phyloP scores from a whole-genome alignment of 2,888 invertebrate genomes.

The Leptogaster cylindrica region DNA sequence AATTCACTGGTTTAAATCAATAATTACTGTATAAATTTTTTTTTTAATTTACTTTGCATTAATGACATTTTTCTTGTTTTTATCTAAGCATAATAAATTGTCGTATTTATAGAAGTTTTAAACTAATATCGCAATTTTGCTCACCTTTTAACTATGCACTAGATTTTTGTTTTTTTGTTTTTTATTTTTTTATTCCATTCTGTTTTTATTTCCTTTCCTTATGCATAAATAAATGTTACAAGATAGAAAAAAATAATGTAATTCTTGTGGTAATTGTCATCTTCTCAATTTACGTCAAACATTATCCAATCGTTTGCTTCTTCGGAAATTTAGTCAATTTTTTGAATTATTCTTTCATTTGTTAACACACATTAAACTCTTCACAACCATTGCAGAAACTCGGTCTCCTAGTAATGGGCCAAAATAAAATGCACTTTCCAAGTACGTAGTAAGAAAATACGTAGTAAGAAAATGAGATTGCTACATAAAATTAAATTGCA shows the following conservation, averaged over 20 bases:
- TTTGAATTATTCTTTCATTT: not conserved
- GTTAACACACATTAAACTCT: too few species aligned
- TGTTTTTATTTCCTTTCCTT: constrained; percentile 18
- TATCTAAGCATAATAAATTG: constrained; percentile 44
- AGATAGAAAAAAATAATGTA: constrained; percentile 15
- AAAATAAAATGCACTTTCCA: too few species aligned
- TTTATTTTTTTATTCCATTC: constrained; percentile 12
- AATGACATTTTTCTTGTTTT: constrained; percentile 30
- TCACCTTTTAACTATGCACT: constrained; percentile 12
- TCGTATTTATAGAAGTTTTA: constrained; percentile 40
- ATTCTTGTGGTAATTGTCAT: not conserved
- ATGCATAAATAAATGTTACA: constrained; percentile 17
- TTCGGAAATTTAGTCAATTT: not conserved
- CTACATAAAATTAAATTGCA: too few species aligned
- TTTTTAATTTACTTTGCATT: too few species aligned
- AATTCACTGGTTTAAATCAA: constrained; percentile 3
- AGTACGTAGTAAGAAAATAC: too few species aligned
- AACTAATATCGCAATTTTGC: constrained; percentile 41
- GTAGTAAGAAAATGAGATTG: too few species aligned
- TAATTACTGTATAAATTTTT: constrained; percentile 21
- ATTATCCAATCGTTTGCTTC: too few species aligned
- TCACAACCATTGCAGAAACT: too few species aligned
- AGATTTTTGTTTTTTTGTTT: constrained; percentile 18
- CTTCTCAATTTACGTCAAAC: not conserved
- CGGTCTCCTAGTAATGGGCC: too few species aligned